phyloP scores from a whole-genome alignment of 2,888 invertebrate species.

The Oscheius onirici region DNA sequence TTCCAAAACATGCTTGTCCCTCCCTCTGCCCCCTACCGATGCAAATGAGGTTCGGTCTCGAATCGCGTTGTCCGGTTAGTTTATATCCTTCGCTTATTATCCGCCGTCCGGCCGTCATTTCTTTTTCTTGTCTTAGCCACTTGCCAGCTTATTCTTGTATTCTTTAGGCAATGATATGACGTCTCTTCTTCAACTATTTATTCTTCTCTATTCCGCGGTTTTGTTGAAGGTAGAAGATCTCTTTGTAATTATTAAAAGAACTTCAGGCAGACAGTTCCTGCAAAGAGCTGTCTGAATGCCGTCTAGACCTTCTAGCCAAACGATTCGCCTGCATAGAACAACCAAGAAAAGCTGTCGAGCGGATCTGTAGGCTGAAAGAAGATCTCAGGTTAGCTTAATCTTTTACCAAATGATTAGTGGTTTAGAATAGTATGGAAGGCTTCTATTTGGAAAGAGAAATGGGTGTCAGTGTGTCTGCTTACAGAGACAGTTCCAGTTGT shows the following conservation, averaged over 20 bases:
- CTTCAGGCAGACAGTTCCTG: constrained; percentile 5
- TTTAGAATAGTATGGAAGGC: constrained; percentile 15
- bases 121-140: neutral
- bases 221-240: neutral
- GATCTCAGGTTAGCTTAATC: constrained; percentile 7
- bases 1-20: too few relatives aligned
- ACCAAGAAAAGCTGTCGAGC: constrained; percentile 12
- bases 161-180: constrained; percentile 19
- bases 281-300: constrained; percentile 7
- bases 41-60: constrained; percentile 13
- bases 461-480: neutral
- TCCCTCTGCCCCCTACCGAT: neutral
- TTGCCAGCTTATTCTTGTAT: neutral
- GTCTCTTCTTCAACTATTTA: constrained; percentile 1
- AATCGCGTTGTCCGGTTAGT: constrained; percentile 20
- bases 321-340: constrained; percentile 9
- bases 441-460: constrained; percentile 19
- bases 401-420: neutral
- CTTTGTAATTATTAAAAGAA: too few relatives aligned
- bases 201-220: neutral
- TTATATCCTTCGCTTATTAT: constrained; percentile 15
- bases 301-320: neutral
- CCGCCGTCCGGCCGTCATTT: neutral
- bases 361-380: constrained; percentile 5
- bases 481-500: neutral